A percentile compares a stretch with the other conserved stretches of the same genome.
Conservation (phyloP, 2,797 vertebrate genomes). For the Phrynocephalus forsythii region DNA sequence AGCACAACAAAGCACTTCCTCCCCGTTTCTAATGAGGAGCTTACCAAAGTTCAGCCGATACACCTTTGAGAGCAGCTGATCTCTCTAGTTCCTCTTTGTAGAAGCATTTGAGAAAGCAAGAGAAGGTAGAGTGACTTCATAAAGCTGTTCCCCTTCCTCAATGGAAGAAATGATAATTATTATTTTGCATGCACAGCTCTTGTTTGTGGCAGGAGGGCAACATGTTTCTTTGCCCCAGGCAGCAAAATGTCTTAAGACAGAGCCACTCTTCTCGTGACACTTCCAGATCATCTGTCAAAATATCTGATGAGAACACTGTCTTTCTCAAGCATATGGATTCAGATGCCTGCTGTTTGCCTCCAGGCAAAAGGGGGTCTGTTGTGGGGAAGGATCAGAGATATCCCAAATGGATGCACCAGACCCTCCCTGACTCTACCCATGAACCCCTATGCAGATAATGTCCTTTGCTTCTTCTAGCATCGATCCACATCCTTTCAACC, state of each 20-base stretch:
- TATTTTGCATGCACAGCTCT: too few species aligned
- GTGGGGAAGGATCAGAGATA: neutral
- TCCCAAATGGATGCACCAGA: neutral
- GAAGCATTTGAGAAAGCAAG: neutral
- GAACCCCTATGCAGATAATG: too few species aligned
- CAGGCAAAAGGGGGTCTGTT: neutral
- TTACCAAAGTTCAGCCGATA: slow-evolving; percentile 1
- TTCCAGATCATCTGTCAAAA: neutral
- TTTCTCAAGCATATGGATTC: neutral
- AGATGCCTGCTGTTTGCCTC: neutral
- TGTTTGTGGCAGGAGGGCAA: too few species aligned
- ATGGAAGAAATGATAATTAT: too few species aligned
- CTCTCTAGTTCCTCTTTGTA: neutral
- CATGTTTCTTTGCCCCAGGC: neutral
- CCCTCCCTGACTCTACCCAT: neutral
- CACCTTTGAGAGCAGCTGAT: slow-evolving; percentile 5
- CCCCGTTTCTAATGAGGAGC: neutral
- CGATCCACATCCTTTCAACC: neutral
- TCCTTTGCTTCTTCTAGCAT: neutral
- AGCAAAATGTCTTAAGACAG: neutral
- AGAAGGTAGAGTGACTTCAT: neutral
- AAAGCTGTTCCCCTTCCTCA: neutral
- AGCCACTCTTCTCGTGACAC: too few species aligned
- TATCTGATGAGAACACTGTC: neutral
- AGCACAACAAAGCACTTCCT: too few species aligned